phyloP scores from a whole-genome alignment of 2,888 invertebrate species.

The Ceratothoa steindachneri region DNA sequence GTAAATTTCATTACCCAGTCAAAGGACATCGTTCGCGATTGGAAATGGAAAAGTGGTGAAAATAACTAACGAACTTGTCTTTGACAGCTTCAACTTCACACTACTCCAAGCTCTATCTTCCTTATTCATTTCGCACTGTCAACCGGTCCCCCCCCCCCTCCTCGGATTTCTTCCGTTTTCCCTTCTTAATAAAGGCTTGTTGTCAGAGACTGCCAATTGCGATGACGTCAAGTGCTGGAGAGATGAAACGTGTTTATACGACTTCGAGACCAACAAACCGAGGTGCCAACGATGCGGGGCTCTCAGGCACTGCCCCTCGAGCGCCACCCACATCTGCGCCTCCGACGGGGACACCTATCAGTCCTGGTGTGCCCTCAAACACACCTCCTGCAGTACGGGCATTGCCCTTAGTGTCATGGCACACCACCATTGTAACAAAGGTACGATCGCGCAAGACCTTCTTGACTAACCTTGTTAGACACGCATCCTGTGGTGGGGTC shows the following conservation, averaged over 20 bases:
- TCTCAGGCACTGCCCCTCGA: slow-evolving; percentile 13
- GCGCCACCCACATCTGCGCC: slow-evolving; percentile 60
- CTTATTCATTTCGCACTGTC: too few relatives aligned
- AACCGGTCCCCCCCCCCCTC: too few relatives aligned
- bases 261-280: slow-evolving; percentile 63
- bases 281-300: slow-evolving; percentile 65
- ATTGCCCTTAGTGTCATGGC: slow-evolving; percentile 58
- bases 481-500: too few relatives aligned
- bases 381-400: slow-evolving; percentile 69
- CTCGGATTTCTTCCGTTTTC: too few relatives aligned
- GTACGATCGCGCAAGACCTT: slow-evolving; percentile 25
- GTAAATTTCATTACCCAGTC: too few relatives aligned
- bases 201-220: slow-evolving; percentile 65
- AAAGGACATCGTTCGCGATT: too few relatives aligned
- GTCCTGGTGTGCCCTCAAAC: slow-evolving; percentile 74
- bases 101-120: too few relatives aligned
- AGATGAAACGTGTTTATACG: slow-evolving; percentile 66
- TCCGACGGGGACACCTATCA: slow-evolving; percentile 69
- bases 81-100: too few relatives aligned
- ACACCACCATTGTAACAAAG: slow-evolving; percentile 28
- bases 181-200: too few relatives aligned
- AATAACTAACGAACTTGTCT: too few relatives aligned
- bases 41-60: too few relatives aligned
- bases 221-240: slow-evolving; percentile 64
- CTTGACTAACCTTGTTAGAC: too few relatives aligned